Base-by-base conservation (phyloP, 2,113 vertebrate species). In the Daboia siamensis region DNA sequence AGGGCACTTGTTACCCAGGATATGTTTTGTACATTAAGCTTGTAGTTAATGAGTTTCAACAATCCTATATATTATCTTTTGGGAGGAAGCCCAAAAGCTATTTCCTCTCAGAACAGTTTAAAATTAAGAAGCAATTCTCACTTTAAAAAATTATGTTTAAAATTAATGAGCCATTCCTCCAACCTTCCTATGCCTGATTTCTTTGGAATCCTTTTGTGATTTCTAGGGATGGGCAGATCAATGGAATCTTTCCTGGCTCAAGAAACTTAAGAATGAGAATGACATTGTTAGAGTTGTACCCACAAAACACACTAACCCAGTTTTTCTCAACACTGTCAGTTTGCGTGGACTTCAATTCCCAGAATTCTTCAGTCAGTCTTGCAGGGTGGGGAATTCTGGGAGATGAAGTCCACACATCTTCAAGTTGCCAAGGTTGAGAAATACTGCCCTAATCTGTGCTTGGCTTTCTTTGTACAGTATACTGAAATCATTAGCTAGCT, bases 1-100 rank as follows among this genome's bases (percentile, higher is more conserved):
- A 89, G 59, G 93, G 91, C 92, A 95, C 90, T 24, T 91, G 64
- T 93, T 95, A 69, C 52, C 94, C 94, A 92, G 94, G 86, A 88
- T 46, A 69, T 91, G 92, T n/a, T 95, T 95, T 94, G 90, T 48
- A 86, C 92, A 91, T 94, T 91, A 48, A 15, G n/a, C 57, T 94
- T 94, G 94, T 92, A 92, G 86, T 44, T 94, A 94, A 95, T 90
- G 86, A 91, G 86, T 59, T 64, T 33, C 91, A 39, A 54, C 54
- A 87, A 94, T 91, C 92, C 33, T 1, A 0, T 17, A 91, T 74
- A 84, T 93, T 96, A 26, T 44, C 59, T 21, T 90, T 90, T 48
- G 48, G 0, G 8, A 94, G 8, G 74, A 24, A 93, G 91, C 93
- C 87, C 92, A 91, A 93, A 91, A 96, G 59, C 85, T 91, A 29